Evolutionary conservation across 2,888 invertebrate genomes (phyloP).

Genomic region (Tryphoninae sp.): DNA sequence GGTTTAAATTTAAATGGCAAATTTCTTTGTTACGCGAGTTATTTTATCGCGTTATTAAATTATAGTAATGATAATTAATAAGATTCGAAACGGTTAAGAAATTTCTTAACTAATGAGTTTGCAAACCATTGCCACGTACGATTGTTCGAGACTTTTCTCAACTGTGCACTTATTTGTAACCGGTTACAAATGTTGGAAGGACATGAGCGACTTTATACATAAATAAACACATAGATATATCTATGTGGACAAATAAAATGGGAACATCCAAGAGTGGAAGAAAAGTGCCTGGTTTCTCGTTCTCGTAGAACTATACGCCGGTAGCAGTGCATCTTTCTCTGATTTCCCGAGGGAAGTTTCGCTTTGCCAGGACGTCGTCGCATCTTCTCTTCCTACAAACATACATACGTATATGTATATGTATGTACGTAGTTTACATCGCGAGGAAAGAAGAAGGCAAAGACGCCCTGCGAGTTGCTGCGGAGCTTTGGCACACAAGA

Average conservation of each 20-base stretch:
- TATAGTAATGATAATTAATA: too few species aligned
- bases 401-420: conserved; percentile 44
- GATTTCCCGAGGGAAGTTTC: conserved; percentile 77
- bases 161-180: not conserved
- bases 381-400: conserved; percentile 39
- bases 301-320: conserved; percentile 41
- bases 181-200: not conserved
- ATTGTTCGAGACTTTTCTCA: too few species aligned
- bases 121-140: too few species aligned
- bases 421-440: not conserved
- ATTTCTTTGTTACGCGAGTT: too few species aligned
- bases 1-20: too few species aligned
- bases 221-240: not conserved
- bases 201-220: not conserved
- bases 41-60: too few species aligned
- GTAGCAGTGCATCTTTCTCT: conserved; percentile 77
- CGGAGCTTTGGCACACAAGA: conserved; percentile 24
- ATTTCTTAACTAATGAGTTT: too few species aligned
- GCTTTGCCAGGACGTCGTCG: conserved; percentile 62
- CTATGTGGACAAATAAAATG: not conserved
- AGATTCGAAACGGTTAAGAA: too few species aligned
- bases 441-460: conserved; percentile 53
- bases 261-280: conserved; percentile 8
- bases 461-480: conserved; percentile 26
- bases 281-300: conserved; percentile 39